These are phyloP conservation scores for Pedetes capensis DNA, from an alignment of 2,113 vertebrate species.

Conservation along the genomic window DNA sequence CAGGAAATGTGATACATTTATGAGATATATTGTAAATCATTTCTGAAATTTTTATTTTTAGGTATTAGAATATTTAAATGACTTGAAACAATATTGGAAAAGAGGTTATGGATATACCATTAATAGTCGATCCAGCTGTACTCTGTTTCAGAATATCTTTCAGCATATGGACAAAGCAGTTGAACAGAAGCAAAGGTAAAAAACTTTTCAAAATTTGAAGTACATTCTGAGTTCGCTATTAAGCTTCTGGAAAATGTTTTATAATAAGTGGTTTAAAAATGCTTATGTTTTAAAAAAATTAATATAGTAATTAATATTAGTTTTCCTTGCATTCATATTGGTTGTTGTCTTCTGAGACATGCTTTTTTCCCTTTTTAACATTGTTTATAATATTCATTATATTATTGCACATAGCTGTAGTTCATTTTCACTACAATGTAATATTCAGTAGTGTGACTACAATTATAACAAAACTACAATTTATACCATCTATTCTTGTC, in stretches of 20 bases:
- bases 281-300: conserved; percentile 14
- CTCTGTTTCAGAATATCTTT: conserved; percentile 94
- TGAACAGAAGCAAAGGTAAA: conserved; percentile 90
- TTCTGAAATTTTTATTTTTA: conserved; percentile 73
- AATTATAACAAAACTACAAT: too few relatives aligned
- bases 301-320: background rate
- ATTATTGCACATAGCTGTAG: background rate
- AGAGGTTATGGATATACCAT: conserved; percentile 93
- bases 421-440: background rate
- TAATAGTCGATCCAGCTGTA: conserved; percentile 93
- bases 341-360: background rate
- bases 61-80: conserved; percentile 95
- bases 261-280: conserved; percentile 5
- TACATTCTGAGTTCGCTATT: background rate
- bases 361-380: background rate
- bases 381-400: background rate
- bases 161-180: conserved; percentile 89
- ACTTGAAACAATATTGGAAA: conserved; percentile 98
- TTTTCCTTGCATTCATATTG: background rate
- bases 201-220: background rate
- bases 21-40: conserved; percentile 18
- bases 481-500: background rate
- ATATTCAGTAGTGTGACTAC: background rate
- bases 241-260: conserved; percentile 38
- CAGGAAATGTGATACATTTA: background rate